Base-by-base conservation (phyloP, 1,140 invertebrate genomes). In the Meteorus sp. region DNA sequence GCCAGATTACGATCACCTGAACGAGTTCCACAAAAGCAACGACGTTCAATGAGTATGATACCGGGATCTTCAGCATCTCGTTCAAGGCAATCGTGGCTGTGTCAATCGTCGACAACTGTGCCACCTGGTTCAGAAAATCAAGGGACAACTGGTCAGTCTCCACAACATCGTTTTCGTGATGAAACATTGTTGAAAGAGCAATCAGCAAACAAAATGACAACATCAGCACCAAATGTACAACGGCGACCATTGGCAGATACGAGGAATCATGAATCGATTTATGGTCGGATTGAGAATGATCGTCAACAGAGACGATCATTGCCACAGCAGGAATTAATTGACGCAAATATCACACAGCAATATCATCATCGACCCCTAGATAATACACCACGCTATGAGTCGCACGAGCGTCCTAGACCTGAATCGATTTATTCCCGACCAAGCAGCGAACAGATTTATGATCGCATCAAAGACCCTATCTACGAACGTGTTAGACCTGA, bases 371-470 rank as follows among this genome's bases (percentile, higher is more conserved):
- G 1, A 45, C 63, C 1, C 20, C 48, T 9, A 8, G 15, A 27
- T 11, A 52, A 56, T 44, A 47, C 1, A 41, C n/a, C n/a, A 6
- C 70, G 65, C 2, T 75, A 67, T 56, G 72, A 77, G 43, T 22
- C 65, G 4, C 70, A 73, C 35, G 66, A 72, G 15, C 64, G 71
- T 39, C 74, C 75, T 2, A 66, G 75, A 15, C 71, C 73, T 0
- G 73, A 70, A 8, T 75, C 73, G 2, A 70, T 75, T 6, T 73
- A 75, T 29, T 72, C 66, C 45, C 55, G 74, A 45, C 55, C 64
- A 1, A 75, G 73, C 22, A 77, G 69, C 47, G 80, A 72, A 56
- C 76, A 78, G 59, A 78, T 79, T 15, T 80, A 81, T 66, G 81
- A 69, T 44, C 61, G 63, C 39, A 79, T 71, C 60, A 79, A 79